These are phyloP conservation scores for Callitettix versicolor DNA, from an alignment of 1,140 invertebrate species.

Conservation along the genomic window DNA sequence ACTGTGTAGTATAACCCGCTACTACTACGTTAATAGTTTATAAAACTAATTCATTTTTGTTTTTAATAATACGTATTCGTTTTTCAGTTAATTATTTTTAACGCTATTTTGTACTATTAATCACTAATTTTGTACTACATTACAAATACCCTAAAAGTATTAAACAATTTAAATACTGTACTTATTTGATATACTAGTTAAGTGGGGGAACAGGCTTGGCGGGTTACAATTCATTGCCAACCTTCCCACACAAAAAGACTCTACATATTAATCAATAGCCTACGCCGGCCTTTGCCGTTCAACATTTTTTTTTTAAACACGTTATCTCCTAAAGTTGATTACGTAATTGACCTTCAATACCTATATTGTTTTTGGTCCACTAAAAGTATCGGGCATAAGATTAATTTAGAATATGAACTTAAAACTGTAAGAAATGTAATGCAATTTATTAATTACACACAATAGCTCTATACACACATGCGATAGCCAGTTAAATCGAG, in stretches of 20 bases:
- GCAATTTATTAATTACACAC: background rate
- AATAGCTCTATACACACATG: background rate
- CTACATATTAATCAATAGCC: background rate
- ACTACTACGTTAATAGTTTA: too few relatives aligned
- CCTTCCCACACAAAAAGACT: constrained; percentile 3
- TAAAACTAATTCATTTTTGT: too few relatives aligned
- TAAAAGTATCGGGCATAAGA: background rate
- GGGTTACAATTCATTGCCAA: background rate
- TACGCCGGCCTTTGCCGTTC: background rate
- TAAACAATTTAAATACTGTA: too few relatives aligned
- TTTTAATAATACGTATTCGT: too few relatives aligned
- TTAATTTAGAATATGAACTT: background rate
- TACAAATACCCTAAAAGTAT: too few relatives aligned
- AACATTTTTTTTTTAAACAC: background rate
- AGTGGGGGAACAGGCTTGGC: constrained; percentile 20
- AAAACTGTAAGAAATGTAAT: background rate
- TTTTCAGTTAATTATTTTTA: too few relatives aligned
- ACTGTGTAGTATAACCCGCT: too few relatives aligned
- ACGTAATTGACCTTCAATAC: background rate
- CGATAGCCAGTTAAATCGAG: too few relatives aligned
- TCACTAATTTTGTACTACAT: too few relatives aligned
- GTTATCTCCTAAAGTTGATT: background rate
- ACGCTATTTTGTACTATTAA: too few relatives aligned
- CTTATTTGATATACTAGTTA: too few relatives aligned
- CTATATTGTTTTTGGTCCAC: background rate